Evolutionary conservation across 2,797 vertebrate genomes (phyloP), one percentile per base, ranked within the genome.

Genomic region (Micromesistius poutassou): DNA sequence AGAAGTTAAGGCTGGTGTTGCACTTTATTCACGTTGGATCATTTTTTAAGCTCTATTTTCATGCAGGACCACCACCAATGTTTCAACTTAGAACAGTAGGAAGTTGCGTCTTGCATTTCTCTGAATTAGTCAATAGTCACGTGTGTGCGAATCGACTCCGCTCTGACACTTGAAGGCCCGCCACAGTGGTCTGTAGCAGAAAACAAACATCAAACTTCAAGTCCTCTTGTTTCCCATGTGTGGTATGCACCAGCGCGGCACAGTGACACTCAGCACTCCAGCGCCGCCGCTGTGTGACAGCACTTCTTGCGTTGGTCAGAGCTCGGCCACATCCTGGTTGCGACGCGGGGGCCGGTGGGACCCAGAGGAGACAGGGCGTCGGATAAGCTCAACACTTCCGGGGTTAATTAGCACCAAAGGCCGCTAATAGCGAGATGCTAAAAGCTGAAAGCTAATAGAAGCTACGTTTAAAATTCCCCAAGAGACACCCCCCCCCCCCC

Each of bases 401-500:
- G 1, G 46, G 46, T 55, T 22, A 55, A 55, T 22, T 81, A 79
- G 6, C 46, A 79, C 40, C 75, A 76, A 73, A 40, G 84, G 22
- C 14, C 40, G 2, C 16, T 22, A 6, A 22, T 62, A 62, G 12
- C 74, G 22, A 28, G 40, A 78, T 77, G 55, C 74, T 79, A 74
- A 62, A 76, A 80, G 77, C 50, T 42, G 16, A 42, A 42, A 13
- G 68, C 74, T 79, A 74, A 62, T 77, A 80, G 76, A 40, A 80
- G 77, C 79, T 35, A 84, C 75, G 79, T 81, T 74, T 81, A 70
- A 83, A 82, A 71, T n/a, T 40, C 31, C 81, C 77, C 76, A 72
- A 72, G 71, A 86, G 83, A 71, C 68, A 25, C 12, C 55, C 22
- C 79, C 79, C n/a, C n/a, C n/a, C n/a, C n/a, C n/a, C n/a, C n/a